These are phyloP conservation scores for Pelecanus crispus DNA, from an alignment of 2,113 vertebrate genomes.

Conservation along the genomic window DNA sequence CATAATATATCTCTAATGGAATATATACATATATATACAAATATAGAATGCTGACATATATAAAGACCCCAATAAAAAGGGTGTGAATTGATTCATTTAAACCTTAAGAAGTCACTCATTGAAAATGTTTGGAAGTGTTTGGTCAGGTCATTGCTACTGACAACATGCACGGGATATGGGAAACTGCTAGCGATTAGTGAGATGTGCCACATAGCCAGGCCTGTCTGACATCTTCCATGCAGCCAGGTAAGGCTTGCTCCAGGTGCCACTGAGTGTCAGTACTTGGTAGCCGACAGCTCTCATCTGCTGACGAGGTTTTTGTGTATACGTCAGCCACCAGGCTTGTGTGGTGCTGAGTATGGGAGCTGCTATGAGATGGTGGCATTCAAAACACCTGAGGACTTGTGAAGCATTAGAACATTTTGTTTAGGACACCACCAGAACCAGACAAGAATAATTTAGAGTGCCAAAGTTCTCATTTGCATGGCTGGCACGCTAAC, in stretches of 20 bases:
- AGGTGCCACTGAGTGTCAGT: background rate
- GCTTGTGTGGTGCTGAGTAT: background rate
- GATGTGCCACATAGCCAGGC: background rate
- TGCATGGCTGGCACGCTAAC: slow-evolving; percentile 24
- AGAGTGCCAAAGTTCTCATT: slow-evolving; percentile 7
- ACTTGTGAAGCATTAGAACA: background rate
- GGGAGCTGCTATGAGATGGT: background rate
- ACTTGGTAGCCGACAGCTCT: background rate
- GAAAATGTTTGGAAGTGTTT: background rate
- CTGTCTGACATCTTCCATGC: background rate
- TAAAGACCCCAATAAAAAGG: background rate
- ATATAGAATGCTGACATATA: background rate
- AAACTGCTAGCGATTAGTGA: background rate
- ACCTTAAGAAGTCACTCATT: background rate
- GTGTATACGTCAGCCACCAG: background rate
- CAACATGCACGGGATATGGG: rapidly evolving
- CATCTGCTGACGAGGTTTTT: background rate
- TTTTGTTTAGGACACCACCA: slow-evolving; percentile 5
- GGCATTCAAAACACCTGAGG: background rate
- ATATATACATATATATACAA: background rate
- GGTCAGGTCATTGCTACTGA: background rate
- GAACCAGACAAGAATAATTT: slow-evolving; percentile 8
- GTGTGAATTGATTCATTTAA: background rate
- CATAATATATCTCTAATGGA: background rate
- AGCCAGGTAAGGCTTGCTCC: background rate